Evolutionary conservation across 2,888 invertebrate species (phyloP).

Genomic region (Agrochola lychnidis): DNA sequence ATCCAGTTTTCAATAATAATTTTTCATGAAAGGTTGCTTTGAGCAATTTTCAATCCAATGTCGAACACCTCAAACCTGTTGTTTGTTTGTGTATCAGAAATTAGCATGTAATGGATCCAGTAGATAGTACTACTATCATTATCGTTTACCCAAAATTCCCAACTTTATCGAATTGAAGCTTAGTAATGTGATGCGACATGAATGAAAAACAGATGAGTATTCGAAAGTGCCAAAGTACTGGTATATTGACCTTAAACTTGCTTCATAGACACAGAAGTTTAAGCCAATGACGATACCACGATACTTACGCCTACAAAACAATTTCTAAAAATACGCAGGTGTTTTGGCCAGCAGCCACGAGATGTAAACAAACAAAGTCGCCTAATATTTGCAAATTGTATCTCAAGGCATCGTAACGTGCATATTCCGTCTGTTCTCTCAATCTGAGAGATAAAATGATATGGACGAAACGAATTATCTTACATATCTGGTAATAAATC

Average conservation of each 20-base stretch:
- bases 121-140: constrained; percentile 16
- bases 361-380: constrained; percentile 69
- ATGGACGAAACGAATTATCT: neutral
- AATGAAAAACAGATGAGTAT: constrained; percentile 33
- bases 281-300: constrained; percentile 50
- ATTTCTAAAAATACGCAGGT: constrained; percentile 73
- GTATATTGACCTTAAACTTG: constrained; percentile 68
- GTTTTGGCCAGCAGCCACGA: constrained; percentile 79
- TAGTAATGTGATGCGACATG: neutral
- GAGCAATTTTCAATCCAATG: constrained; percentile 1
- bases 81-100: constrained; percentile 29
- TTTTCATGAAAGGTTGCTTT: constrained; percentile 5
- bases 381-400: constrained; percentile 58
- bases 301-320: constrained; percentile 70
- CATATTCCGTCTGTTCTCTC: constrained; percentile 5
- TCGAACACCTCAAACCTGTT: constrained; percentile 10
- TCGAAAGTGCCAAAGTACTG: constrained; percentile 17
- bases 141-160: constrained; percentile 10
- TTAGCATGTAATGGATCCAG: constrained; percentile 10
- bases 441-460: constrained; percentile 14
- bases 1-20: neutral
- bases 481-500: constrained; percentile 19
- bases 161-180: constrained; percentile 14
- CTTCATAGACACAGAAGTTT: constrained; percentile 47
- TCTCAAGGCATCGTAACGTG: constrained; percentile 24